Conservation (phyloP, 2,888 invertebrate species). For the Hypselothyrea guttata region DNA sequence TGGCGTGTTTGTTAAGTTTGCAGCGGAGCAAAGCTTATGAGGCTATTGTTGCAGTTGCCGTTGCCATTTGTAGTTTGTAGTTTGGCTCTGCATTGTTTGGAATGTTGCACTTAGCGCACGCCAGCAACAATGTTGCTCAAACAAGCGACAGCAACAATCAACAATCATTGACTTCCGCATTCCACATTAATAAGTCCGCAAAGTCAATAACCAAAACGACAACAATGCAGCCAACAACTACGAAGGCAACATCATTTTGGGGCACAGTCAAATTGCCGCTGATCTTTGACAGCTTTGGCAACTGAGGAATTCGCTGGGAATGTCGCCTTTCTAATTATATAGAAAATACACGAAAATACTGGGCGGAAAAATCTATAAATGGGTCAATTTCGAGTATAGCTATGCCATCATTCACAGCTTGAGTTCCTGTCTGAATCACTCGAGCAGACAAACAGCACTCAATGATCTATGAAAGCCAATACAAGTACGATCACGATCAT, state of each 20-base stretch:
- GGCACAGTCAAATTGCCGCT: background rate
- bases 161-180: conserved; percentile 48
- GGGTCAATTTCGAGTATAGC: too few relatives aligned
- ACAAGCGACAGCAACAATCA: conserved; percentile 23
- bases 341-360: too few relatives aligned
- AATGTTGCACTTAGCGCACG: conserved; percentile 55
- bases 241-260: conserved; percentile 1
- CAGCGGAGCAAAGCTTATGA: conserved; percentile 8
- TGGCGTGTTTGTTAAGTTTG: conserved; percentile 53
- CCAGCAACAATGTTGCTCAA: conserved; percentile 48
- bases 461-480: conserved; percentile 26
- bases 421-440: conserved; percentile 17
- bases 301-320: too few relatives aligned
- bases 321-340: background rate
- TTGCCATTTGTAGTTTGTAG: conserved; percentile 34
- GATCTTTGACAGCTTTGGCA: background rate
- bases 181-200: conserved; percentile 54
- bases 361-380: too few relatives aligned
- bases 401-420: conserved; percentile 8
- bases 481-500: background rate
- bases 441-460: conserved; percentile 19
- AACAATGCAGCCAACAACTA: conserved; percentile 8
- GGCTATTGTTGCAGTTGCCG: conserved; percentile 17
- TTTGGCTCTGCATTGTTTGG: conserved; percentile 40
- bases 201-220: conserved; percentile 32